Conservation (phyloP, 2,888 invertebrate genomes). For the Buathra laborator region DNA sequence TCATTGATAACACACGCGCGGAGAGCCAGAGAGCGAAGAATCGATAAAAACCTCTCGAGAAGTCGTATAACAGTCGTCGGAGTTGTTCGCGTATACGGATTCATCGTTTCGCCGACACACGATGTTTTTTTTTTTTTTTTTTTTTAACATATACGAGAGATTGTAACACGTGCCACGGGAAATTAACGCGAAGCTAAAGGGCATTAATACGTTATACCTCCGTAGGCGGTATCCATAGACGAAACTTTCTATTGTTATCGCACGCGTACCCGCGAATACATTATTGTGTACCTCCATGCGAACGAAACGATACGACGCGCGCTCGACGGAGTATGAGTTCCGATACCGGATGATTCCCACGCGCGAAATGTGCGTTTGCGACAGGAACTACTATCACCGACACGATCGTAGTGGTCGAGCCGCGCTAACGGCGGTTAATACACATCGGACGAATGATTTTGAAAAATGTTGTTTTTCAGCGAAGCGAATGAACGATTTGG, state of each 20-base stretch:
- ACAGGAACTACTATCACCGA: no score
- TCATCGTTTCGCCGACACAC: slow-evolving; percentile 35
- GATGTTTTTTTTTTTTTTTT: neutral
- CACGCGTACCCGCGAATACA: neutral
- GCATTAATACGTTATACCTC: neutral
- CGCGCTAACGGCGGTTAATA: no score
- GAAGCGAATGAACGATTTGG: neutral
- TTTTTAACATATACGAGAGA: slow-evolving; percentile 9
- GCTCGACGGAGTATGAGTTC: neutral
- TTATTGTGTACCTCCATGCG: neutral
- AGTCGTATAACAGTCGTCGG: slow-evolving; percentile 59
- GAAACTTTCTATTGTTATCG: neutral
- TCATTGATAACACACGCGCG: slow-evolving; percentile 47
- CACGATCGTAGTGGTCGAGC: no score
- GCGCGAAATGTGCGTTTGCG: slow-evolving; percentile 10
- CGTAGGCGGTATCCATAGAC: slow-evolving; percentile 7
- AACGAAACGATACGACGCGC: neutral
- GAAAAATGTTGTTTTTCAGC: neutral
- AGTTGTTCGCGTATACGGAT: slow-evolving; percentile 63
- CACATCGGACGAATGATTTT: neutral
- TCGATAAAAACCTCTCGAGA: slow-evolving; percentile 64
- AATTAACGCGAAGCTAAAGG: neutral
- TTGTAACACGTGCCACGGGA: neutral
- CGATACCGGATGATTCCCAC: slow-evolving; percentile 22
- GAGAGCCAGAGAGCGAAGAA: slow-evolving; percentile 17